Evolutionary conservation across 2,113 vertebrate genomes (phyloP), one percentile per base, ranked within the genome.

Genomic region (Pituophis catenifer): DNA sequence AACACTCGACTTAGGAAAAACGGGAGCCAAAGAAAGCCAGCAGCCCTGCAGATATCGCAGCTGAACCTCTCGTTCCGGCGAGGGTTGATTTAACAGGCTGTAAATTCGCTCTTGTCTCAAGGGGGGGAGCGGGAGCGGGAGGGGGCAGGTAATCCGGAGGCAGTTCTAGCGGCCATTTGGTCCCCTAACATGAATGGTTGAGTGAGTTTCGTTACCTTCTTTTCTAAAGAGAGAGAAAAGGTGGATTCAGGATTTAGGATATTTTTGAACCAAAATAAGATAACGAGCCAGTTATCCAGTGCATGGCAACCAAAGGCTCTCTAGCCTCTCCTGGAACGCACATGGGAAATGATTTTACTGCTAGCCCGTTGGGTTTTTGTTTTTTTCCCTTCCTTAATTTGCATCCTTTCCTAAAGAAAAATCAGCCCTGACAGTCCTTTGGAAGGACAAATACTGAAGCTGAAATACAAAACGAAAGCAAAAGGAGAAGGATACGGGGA

Each of bases 71-170:
- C 5, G 13, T n/a, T 70, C 29, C 11, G 26, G 11, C 24, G 24
- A 4, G 59, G 59, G 3, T 62, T 5, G 29, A n/a, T n/a, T n/a
- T n/a, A 13, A n/a, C 62, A 13, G n/a, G 12, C 4, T 70, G 62
- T 17, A 15, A 55, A 55, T 55, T 55, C 13, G 13, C 54, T 55
- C 54, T 15, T 55, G 54, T 55, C 54, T 55, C 13, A 55, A 55
- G 3, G 5, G 11, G 3, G 17, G 0, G 3, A 0, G 59, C 1
- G 62, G 62, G 3, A 4, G 12, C 1, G 3, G 12, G 12, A 1
- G 29, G 24, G 0, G 59, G 24, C 24, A 62, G 9, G 65, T n/a
- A 12, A 70, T 38, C 33, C 7, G 7, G 70, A 81, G 33, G 33
- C 33, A 8, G 11, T 13, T 33, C 29, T n/a, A 15, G n/a, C 11